Evolutionary conservation across 2,797 vertebrate species (phyloP), one percentile per base, ranked within the genome.

Genomic region (Eutrigla gurnardus): DNA sequence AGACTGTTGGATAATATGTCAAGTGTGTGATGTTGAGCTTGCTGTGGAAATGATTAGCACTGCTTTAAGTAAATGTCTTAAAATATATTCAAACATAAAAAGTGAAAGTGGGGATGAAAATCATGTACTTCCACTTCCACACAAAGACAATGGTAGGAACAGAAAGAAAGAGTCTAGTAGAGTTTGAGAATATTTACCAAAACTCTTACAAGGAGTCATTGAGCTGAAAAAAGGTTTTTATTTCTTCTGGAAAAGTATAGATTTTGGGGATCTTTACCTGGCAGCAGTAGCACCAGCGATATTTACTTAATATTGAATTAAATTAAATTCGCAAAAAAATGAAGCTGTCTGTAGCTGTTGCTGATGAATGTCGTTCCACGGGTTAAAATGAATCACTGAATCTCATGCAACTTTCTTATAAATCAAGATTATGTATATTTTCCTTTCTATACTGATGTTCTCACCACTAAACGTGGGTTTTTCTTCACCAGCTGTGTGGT

Each of bases 401-500:
- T 47, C 42, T 1, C 7, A 57, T 33, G 4, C 25, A 66, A 3
- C 17, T 36, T 37, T 25, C 17, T 36, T 17, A 1, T 50, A 4
- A 17, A 15, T 47, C 12, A 36, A 7, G 4, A 25, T 18, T 39
- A 15, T 14, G 3, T 61, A 4, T 61, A 40, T 54, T 43, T 36
- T 39, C n/a, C 32, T 17, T 2, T 32, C 6, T 42, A 46, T 15
- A 47, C 25, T 25, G 36, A 58, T 59, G 11, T 37, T 49, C 12
- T 25, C 17, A 6, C 36, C 36, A 7, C 35, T 14, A 1, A 0
- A 15, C 62, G 17, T 69, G 35, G 14, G 65, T 36, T 76, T 18
- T 82, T 32, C 81, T 46, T 66, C 83, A 65, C 50, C 91, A 98
- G 97, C 89, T 99, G 98, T 53, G 98, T 99, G 74, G 98, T 99